Conservation (phyloP, 2,888 invertebrate species). For the Melanotus villosus region DNA sequence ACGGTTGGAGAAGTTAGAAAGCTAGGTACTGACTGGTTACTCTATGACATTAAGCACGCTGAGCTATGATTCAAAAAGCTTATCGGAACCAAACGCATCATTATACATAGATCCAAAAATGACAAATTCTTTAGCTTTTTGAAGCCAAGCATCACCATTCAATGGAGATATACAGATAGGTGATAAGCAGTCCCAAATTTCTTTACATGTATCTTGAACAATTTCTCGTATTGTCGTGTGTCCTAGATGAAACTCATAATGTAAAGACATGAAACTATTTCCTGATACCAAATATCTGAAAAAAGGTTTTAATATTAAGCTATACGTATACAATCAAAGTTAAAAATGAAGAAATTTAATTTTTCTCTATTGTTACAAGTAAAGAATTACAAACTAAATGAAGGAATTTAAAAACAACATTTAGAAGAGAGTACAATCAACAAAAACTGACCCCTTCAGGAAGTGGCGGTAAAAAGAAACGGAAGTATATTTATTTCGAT, state of each 20-base stretch:
- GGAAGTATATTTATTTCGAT: slow-evolving; percentile 48
- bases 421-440: slow-evolving; percentile 41
- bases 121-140: slow-evolving; percentile 47
- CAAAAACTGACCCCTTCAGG: slow-evolving; percentile 23
- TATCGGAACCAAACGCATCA: too few relatives aligned
- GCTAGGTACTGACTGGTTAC: too few relatives aligned
- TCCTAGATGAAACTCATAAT: slow-evolving; percentile 54
- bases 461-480: slow-evolving; percentile 25
- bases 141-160: slow-evolving; percentile 37
- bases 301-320: not conserved
- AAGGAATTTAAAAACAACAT: slow-evolving; percentile 45
- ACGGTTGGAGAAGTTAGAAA: too few relatives aligned
- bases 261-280: slow-evolving; percentile 37
- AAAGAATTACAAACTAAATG: slow-evolving; percentile 49
- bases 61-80: too few relatives aligned
- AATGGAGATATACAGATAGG: slow-evolving; percentile 18
- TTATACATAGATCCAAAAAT: too few relatives aligned
- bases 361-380: slow-evolving; percentile 35
- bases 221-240: slow-evolving; percentile 51
- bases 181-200: slow-evolving; percentile 52
- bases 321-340: too few relatives aligned
- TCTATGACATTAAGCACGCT: too few relatives aligned
- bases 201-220: slow-evolving; percentile 53
- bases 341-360: too few relatives aligned
- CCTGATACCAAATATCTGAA: slow-evolving; percentile 47